Conservation (phyloP, 2,888 invertebrate species). For the Gibbula magus region DNA sequence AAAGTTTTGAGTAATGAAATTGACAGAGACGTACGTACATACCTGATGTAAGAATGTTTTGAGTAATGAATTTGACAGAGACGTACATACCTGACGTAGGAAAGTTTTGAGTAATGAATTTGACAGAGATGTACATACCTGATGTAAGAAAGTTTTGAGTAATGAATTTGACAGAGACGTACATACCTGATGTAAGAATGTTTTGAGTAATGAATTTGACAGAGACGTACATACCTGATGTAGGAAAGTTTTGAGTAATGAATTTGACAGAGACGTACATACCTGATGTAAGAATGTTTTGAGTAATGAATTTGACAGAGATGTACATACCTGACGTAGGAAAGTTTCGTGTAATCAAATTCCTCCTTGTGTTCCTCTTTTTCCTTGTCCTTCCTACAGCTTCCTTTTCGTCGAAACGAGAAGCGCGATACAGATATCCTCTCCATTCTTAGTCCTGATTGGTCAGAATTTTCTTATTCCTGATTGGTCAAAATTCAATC, state of each 20-base stretch:
- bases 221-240: background rate
- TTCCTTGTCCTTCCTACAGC: slow-evolving; percentile 65
- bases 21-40: slow-evolving; percentile 34
- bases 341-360: slow-evolving; percentile 50
- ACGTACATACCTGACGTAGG: background rate
- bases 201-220: slow-evolving; percentile 23
- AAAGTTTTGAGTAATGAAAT: too few relatives aligned
- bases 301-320: too few relatives aligned
- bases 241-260: too few relatives aligned
- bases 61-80: slow-evolving; percentile 45
- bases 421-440: slow-evolving; percentile 68
- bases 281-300: too few relatives aligned
- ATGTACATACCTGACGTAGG: slow-evolving; percentile 57
- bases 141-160: too few relatives aligned
- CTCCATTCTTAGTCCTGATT: slow-evolving; percentile 53
- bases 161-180: too few relatives aligned
- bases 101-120: too few relatives aligned
- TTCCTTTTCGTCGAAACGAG: slow-evolving; percentile 69
- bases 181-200: slow-evolving; percentile 59
- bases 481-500: too few relatives aligned
- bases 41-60: slow-evolving; percentile 58
- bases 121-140: too few relatives aligned
- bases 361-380: slow-evolving; percentile 46
- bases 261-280: background rate
- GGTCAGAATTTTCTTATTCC: too few relatives aligned